Evolutionary conservation across 2,888 invertebrate genomes (phyloP).

Genomic region (Nephrocerus scutellatus): DNA sequence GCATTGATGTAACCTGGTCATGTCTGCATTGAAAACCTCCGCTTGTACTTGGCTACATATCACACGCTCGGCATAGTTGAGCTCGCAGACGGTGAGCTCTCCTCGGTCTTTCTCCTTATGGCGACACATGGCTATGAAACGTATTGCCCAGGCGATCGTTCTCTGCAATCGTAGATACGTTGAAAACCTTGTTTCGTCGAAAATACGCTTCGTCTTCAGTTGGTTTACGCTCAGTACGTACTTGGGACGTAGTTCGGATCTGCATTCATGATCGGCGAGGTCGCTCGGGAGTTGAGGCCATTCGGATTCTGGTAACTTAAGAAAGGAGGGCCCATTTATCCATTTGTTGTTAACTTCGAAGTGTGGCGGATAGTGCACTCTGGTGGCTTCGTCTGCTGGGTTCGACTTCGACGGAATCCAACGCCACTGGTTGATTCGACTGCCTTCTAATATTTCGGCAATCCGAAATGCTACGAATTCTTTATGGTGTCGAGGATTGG

Average conservation of each 20-base stretch:
- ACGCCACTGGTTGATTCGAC: constrained; percentile 4
- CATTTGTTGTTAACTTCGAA: constrained; percentile 8
- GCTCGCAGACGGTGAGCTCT: not conserved
- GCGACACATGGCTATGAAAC: not conserved
- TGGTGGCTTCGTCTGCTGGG: constrained; percentile 17
- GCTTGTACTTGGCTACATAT: not conserved
- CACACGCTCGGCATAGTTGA: not conserved
- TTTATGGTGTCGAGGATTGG: constrained; percentile 17
- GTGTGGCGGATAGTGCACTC: too few species aligned
- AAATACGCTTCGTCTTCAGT: too few species aligned
- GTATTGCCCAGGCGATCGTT: not conserved
- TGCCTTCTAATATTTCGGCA: constrained; percentile 12
- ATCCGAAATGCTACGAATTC: constrained; percentile 25
- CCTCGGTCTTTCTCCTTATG: not conserved
- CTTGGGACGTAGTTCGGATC: too few species aligned
- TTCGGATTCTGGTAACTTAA: constrained; percentile 3
- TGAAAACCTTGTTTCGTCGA: not conserved
- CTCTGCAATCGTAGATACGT: not conserved
- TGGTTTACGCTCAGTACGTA: too few species aligned
- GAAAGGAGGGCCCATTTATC: constrained; percentile 10
- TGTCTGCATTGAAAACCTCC: constrained; percentile 1
- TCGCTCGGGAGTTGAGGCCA: constrained; percentile 10
- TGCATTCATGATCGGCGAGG: too few species aligned
- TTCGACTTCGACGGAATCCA: constrained; percentile 14
- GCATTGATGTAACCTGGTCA: too few species aligned